Percentiles rank a stretch among this genome's conserved stretches.
phyloP scores from a whole-genome alignment of 2,888 invertebrate species.

The Hartigia nigra region DNA sequence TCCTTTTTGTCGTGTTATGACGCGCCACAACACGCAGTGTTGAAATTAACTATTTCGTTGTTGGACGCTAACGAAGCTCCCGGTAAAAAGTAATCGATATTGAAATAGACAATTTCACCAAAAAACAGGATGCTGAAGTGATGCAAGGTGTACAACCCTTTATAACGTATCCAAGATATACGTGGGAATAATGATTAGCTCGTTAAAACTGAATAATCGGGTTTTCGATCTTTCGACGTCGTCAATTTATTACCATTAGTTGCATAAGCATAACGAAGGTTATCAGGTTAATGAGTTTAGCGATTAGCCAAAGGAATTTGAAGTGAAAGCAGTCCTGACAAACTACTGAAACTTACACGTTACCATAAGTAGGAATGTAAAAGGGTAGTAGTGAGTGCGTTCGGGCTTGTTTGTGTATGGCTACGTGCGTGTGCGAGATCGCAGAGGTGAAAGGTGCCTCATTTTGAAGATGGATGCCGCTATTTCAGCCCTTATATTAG shows the following conservation, averaged over 20 bases:
- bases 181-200: neutral
- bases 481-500: slow-evolving; percentile 20
- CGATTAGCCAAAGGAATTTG: neutral
- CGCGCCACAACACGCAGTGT: neutral
- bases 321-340: neutral
- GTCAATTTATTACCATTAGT: neutral
- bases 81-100: neutral
- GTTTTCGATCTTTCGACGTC: neutral
- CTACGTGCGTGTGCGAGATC: slow-evolving; percentile 5
- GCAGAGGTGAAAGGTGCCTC: slow-evolving; percentile 18
- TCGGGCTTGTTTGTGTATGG: neutral
- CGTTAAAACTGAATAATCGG: neutral
- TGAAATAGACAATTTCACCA: neutral
- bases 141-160: neutral
- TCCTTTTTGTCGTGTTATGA: neutral
- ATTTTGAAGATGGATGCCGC: slow-evolving; percentile 24
- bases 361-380: neutral
- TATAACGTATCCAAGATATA: neutral
- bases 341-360: neutral
- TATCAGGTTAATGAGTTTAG: neutral
- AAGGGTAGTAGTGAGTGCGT: neutral
- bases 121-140: neutral
- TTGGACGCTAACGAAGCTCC: neutral
- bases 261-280: neutral
- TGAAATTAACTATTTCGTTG: neutral